phyloP scores from a whole-genome alignment of 2,113 vertebrate genomes.

The Sapajus apella region DNA sequence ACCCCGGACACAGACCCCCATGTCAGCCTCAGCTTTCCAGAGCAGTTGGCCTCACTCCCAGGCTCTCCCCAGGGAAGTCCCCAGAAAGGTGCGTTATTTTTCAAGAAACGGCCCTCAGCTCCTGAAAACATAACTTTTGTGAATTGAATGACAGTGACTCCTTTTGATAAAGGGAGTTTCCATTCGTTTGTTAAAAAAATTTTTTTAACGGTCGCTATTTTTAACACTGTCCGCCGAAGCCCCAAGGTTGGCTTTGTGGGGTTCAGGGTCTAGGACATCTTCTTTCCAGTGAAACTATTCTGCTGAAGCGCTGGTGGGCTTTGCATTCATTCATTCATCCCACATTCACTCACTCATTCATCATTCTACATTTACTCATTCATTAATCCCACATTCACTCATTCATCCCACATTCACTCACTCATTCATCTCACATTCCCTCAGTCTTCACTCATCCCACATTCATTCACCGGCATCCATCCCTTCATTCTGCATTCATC shows the following conservation, averaged over 20 bases:
- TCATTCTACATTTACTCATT: too few species aligned
- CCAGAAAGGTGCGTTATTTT: not conserved
- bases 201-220: constrained; percentile 1
- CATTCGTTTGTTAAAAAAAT: not conserved
- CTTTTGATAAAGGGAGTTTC: constrained; percentile 35
- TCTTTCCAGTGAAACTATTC: not conserved
- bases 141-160: not conserved
- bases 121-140: not conserved
- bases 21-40: not conserved
- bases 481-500: not conserved
- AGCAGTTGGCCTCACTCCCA: not conserved
- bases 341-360: not conserved
- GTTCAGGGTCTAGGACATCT: not conserved
- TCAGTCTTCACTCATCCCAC: not conserved
- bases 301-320: fast-evolving
- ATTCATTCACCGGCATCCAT: not conserved
- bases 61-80: not conserved
- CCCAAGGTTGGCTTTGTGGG: not conserved
- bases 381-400: too few species aligned
- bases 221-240: not conserved
- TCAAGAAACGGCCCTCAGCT: not conserved
- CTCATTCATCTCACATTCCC: too few species aligned
- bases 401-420: not conserved
- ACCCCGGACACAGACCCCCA: fast-evolving
- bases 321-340: not conserved